Conservation (phyloP, 1,140 invertebrate genomes). For the Listronotus oregonensis region DNA sequence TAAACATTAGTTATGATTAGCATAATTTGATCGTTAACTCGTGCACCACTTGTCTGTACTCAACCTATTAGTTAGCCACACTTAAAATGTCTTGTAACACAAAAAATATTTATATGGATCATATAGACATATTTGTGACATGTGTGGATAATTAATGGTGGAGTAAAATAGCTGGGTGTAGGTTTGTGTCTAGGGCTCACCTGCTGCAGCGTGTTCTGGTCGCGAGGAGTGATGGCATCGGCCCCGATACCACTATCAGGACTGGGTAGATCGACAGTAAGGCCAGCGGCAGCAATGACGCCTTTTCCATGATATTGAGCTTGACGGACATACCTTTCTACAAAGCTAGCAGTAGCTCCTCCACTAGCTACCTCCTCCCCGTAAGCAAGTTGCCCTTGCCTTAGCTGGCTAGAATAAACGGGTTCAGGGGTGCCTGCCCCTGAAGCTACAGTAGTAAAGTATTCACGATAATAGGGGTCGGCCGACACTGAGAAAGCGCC, state of each 20-base stretch:
- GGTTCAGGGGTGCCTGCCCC: conserved; percentile 56
- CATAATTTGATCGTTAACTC: no score
- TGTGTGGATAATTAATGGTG: conserved; percentile 19
- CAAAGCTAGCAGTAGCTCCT: conserved; percentile 57
- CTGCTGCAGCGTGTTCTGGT: conserved; percentile 87
- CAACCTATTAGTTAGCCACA: no score
- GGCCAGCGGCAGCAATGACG: conserved; percentile 66
- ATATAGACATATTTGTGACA: background rate
- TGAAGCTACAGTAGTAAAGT: conserved; percentile 57
- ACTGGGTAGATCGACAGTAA: conserved; percentile 89
- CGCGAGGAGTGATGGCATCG: conserved; percentile 86
- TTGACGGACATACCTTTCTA: conserved; percentile 63
- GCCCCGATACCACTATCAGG: conserved; percentile 91
- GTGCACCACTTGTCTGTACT: no score
- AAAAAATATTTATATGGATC: background rate
- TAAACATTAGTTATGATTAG: no score
- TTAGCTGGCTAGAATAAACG: conserved; percentile 59
- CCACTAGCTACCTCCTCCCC: conserved; percentile 54
- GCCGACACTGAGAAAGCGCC: conserved; percentile 54
- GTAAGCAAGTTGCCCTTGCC: conserved; percentile 60
- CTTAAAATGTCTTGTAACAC: no score
- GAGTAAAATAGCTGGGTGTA: conserved; percentile 22
- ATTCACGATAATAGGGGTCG: conserved; percentile 61
- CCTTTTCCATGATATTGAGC: conserved; percentile 60
- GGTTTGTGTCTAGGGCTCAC: conserved; percentile 61